Evolutionary conservation across 1,140 invertebrate species (phyloP), one percentile per base, ranked within the genome.

Genomic region (Reticulitermes speratus): DNA sequence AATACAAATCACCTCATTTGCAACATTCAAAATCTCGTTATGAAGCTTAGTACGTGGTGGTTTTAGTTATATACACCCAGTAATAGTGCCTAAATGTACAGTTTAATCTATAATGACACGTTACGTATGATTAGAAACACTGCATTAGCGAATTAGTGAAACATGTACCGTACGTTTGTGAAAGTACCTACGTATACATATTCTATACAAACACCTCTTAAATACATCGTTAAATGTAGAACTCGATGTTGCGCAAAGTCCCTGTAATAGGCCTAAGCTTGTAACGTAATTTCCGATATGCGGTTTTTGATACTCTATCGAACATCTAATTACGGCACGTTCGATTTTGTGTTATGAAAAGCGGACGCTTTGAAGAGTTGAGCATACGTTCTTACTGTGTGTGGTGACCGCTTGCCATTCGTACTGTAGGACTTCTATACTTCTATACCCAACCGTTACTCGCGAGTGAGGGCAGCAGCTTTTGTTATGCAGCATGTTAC

Each of bases 1-100:
- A 65, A 65, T 65, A 65, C 59, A 65, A 65, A 65, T 65, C 59
- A 65, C 59, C 59, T 65, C 59, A 65, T 65, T 65, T 65, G 59
- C 59, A 65, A 65, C 59, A 65, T 65, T 65, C 16, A 65, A 23
- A 65, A 65, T 65, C 16, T 65, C 59, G 59, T 65, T 65, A 65
- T 65, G 59, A 65, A 65, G 59, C 59, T 65, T 65, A 65, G 9
- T 23, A 65, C 59, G 14, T 75, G 65, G 30, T 75, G n/a, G n/a
- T 30, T 75, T 75, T 75, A 75, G 65, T 75, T 75, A n/a, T 75
- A 30, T 75, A 75, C 65, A 30, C n/a, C 65, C 25, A 2, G 65
- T 30, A 75, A 75, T 75, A 75, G 9, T 30, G 8, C n/a, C n/a
- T n/a, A 30, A 75, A 30, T 75, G 25, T 75, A 21, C 52, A 55